Evolutionary conservation across 2,888 invertebrate genomes (phyloP).

Genomic region (Chymomyza procnemis): DNA sequence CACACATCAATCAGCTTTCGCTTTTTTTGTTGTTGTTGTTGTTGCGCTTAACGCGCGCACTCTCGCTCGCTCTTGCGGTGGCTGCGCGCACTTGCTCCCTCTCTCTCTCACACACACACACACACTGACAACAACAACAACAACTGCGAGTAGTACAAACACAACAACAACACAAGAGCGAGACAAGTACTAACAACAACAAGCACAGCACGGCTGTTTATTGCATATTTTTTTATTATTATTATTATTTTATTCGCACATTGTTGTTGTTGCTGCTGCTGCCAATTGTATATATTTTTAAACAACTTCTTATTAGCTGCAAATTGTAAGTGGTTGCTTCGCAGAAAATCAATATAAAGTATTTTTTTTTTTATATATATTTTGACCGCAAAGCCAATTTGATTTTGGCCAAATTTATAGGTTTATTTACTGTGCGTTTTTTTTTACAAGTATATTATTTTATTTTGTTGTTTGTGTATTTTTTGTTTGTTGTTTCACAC

Average conservation of each 20-base stretch:
- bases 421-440: background rate
- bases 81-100: no score
- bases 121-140: conserved; percentile 24
- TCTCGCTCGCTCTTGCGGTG: conserved; percentile 10
- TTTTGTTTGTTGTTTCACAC: background rate
- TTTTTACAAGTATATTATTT: background rate
- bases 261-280: conserved; percentile 22
- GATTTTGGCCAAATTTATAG: background rate
- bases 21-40: conserved; percentile 36
- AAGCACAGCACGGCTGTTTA: conserved; percentile 12
- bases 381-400: background rate
- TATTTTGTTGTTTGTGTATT: conserved; percentile 1
- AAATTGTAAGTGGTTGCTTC: conserved; percentile 47
- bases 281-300: conserved; percentile 15
- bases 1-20: conserved; percentile 51
- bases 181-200: conserved; percentile 16
- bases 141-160: conserved; percentile 25
- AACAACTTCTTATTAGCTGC: conserved; percentile 30
- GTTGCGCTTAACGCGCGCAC: conserved; percentile 3
- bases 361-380: background rate
- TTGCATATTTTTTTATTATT: background rate
- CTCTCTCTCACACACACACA: background rate
- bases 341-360: background rate
- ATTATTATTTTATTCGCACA: conserved; percentile 3
- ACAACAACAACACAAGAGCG: conserved; percentile 30